A percentile compares a stretch with the other conserved stretches of the same genome.
Evolutionary conservation across 2,797 vertebrate species (phyloP).

Genomic region (Squalus acanthias): DNA sequence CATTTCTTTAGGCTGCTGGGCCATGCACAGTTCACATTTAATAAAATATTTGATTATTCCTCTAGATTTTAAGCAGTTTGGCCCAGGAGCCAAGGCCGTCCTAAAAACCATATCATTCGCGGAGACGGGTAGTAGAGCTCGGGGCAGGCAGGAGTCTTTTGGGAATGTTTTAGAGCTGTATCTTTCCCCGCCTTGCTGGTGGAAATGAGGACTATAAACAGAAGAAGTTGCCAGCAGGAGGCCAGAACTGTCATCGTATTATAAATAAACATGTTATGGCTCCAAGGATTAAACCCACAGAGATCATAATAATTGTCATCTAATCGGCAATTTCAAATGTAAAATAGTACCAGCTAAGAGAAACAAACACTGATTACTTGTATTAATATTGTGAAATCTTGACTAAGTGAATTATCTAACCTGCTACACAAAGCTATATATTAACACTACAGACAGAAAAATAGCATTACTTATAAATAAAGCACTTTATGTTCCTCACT

Average conservation of each 20-base stretch:
- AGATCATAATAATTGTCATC: constrained; percentile 24
- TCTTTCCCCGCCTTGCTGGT: neutral
- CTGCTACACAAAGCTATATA: neutral
- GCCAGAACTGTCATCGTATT: neutral
- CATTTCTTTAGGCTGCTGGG: neutral
- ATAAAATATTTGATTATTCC: neutral
- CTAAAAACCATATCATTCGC: neutral
- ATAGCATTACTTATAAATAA: neutral
- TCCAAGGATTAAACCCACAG: constrained; percentile 20
- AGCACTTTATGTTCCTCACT: neutral
- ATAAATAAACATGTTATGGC: constrained; percentile 24
- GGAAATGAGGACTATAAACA: neutral
- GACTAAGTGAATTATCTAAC: neutral
- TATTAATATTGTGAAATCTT: constrained; percentile 19
- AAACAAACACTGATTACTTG: constrained; percentile 26
- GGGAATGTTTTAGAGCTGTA: neutral
- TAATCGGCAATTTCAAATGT: constrained; percentile 27
- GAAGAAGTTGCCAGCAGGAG: constrained; percentile 13
- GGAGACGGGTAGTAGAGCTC: neutral
- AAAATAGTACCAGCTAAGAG: constrained; percentile 23
- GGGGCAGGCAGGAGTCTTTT: neutral
- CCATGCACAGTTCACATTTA: neutral
- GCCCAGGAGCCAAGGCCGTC: neutral
- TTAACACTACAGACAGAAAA: neutral
- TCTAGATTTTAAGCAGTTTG: neutral